A percentile compares a stretch with the other conserved stretches of the same genome.
phyloP scores from a whole-genome alignment of 2,113 vertebrate species.

The Morone chrysops region DNA sequence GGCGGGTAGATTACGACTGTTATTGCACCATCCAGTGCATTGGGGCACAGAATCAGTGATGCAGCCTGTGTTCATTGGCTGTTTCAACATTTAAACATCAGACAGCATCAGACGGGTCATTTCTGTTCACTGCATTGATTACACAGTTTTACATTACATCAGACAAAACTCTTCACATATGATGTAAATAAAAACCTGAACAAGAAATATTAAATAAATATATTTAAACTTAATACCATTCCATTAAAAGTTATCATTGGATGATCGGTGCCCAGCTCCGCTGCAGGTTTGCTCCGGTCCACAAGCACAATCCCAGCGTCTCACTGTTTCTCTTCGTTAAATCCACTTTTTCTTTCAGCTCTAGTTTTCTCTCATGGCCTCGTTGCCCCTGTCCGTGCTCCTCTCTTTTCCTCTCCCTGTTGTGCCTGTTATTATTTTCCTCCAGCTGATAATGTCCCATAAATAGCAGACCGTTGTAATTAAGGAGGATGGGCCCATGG shows the following conservation, averaged over 20 bases:
- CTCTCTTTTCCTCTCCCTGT: neutral
- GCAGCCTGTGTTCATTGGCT: neutral
- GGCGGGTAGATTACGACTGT: slow-evolving; percentile 10
- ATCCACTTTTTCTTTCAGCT: neutral
- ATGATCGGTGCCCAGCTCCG: neutral
- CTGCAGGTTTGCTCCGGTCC: neutral
- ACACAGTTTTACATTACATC: neutral
- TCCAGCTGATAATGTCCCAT: slow-evolving; percentile 59
- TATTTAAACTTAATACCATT: neutral
- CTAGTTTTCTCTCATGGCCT: neutral
- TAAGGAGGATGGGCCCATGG: slow-evolving; percentile 68
- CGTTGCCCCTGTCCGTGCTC: slow-evolving; percentile 16
- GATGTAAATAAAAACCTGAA: neutral
- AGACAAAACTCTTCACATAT: neutral
- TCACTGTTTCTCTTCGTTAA: neutral
- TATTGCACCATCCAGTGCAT: neutral
- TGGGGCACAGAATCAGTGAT: neutral
- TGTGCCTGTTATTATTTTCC: slow-evolving; percentile 45
- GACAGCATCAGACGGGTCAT: too few relatives aligned
- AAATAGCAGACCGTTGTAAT: slow-evolving; percentile 65
- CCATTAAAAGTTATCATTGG: neutral
- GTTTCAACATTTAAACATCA: neutral
- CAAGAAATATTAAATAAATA: neutral
- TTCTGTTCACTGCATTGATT: neutral
- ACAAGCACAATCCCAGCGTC: neutral